These are phyloP conservation scores for Diacarnus erythraeanus DNA, from an alignment of 37 sponge, comb jelly and placozoan species.

Conservation along the genomic window DNA sequence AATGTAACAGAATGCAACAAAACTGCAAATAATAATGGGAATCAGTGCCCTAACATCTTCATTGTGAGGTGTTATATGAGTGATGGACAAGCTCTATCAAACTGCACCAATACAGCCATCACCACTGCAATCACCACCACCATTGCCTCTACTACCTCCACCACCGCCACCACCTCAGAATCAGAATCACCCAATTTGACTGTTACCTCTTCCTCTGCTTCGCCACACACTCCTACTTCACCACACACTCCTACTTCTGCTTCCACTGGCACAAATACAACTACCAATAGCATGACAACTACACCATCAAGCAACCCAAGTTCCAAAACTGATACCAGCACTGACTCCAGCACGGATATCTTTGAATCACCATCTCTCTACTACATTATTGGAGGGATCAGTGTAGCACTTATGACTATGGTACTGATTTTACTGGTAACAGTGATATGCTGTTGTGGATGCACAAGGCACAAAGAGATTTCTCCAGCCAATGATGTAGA, in stretches of 20 bases:
- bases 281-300: background rate
- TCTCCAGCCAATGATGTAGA: background rate
- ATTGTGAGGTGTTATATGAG: background rate
- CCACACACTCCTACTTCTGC: too few relatives aligned
- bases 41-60: background rate
- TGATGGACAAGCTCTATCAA: background rate
- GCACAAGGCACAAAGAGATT: background rate
- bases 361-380: background rate
- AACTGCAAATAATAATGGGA: background rate
- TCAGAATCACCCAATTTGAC: too few relatives aligned
- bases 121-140: background rate
- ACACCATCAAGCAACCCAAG: background rate
- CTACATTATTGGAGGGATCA: background rate
- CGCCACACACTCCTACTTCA: too few relatives aligned
- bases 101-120: background rate
- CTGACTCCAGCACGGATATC: too few relatives aligned
- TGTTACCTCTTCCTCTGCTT: too few relatives aligned
- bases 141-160: background rate
- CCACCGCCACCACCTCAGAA: background rate
- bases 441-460: constrained; percentile 1
- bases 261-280: too few relatives aligned
- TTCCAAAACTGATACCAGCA: background rate
- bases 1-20: background rate
- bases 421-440: background rate
- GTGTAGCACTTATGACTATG: background rate